Evolutionary conservation across 2,797 vertebrate species (phyloP), one percentile per base, ranked within the genome.

Genomic region (Pterois miles): DNA sequence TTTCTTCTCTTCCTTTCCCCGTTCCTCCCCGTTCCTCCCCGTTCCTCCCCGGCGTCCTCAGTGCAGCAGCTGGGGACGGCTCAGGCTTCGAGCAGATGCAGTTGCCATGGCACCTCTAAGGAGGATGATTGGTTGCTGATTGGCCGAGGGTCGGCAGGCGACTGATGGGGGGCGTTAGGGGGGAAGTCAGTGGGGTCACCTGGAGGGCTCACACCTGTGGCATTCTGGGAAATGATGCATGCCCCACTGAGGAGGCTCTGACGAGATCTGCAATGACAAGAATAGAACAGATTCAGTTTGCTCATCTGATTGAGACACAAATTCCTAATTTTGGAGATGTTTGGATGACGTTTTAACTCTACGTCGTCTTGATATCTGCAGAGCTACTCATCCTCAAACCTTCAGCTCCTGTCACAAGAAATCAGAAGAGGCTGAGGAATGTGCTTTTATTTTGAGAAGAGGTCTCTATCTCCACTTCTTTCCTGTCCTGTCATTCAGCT

Each of bases 61-160:
- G 63, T 2, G 62, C 93, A 94, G 13, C 90, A 74, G 31, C 91
- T 85, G 0, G 91, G 89, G 36, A 90, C 76, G 3, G 79, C 78
- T 0, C 81, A 86, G 0, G 89, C 93, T 0, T 11, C 67, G 43
- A 59, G 16, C 20, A 7, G 62, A 78, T 48, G 74, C 5, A 18
- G 82, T 78, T 59, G 74, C 74, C 82, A 82, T 76, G 74, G 56
- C 46, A 20, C 64, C 69, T n/a, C 66, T 7, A 25, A 65, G 68
- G 80, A 76, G 6, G 67, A 66, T 11, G 60, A 43, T 16, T 29
- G 53, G 36, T 11, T 38, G 63, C 13, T 29, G 78, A 74, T 70
- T 57, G 77, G 65, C 54, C 4, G 31, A 46, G 48, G n/a, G 31
- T 54, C 5, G 12, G 72, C 34, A 22, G 63, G 48, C 6, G 54